Percentiles rank a stretch among this genome's conserved stretches.
These are phyloP conservation scores for Hemichromis elongatus DNA, from an alignment of 2,113 vertebrate species.

Conservation along the genomic window DNA sequence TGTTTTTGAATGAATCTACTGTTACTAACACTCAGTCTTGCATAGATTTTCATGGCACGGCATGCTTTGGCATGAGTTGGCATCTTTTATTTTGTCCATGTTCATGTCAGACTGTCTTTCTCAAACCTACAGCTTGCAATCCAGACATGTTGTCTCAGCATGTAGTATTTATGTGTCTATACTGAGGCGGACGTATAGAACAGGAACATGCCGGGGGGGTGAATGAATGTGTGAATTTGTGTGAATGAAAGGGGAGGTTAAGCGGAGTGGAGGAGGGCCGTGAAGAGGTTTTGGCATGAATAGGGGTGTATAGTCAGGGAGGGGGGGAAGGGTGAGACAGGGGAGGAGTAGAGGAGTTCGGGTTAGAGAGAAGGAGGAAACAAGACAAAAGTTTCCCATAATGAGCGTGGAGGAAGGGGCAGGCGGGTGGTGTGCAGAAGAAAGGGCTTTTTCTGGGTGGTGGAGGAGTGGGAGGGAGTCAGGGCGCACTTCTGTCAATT, in stretches of 20 bases:
- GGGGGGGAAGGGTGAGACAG: slow-evolving; percentile 56
- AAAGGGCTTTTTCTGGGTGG: slow-evolving; percentile 50
- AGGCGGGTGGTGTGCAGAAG: slow-evolving; percentile 42
- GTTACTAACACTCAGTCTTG: background rate
- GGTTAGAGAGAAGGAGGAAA: slow-evolving; percentile 60
- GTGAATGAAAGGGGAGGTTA: slow-evolving; percentile 51
- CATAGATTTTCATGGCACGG: background rate
- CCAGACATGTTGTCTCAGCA: slow-evolving; percentile 28
- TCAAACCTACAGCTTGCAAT: background rate
- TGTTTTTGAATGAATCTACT: background rate
- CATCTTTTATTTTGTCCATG: background rate
- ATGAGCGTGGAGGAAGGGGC: slow-evolving; percentile 67
- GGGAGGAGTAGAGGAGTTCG: slow-evolving; percentile 48
- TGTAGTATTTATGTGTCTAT: slow-evolving; percentile 44
- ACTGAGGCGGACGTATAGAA: slow-evolving; percentile 22
- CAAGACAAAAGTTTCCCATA: slow-evolving; percentile 71
- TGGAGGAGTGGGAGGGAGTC: slow-evolving; percentile 45
- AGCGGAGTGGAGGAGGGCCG: slow-evolving; percentile 24
- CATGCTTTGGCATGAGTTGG: background rate
- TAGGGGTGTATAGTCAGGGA: slow-evolving; percentile 46
- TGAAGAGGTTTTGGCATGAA: slow-evolving; percentile 54
- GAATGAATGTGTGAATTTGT: slow-evolving; percentile 54
- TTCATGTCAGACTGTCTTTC: background rate
- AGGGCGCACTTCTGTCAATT: slow-evolving; percentile 69
- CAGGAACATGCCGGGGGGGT: background rate